A percentile compares a stretch with the other conserved stretches of the same genome.
These are phyloP conservation scores for Philhelius pedissequus DNA, from an alignment of 2,888 invertebrate genomes.

Conservation along the genomic window DNA sequence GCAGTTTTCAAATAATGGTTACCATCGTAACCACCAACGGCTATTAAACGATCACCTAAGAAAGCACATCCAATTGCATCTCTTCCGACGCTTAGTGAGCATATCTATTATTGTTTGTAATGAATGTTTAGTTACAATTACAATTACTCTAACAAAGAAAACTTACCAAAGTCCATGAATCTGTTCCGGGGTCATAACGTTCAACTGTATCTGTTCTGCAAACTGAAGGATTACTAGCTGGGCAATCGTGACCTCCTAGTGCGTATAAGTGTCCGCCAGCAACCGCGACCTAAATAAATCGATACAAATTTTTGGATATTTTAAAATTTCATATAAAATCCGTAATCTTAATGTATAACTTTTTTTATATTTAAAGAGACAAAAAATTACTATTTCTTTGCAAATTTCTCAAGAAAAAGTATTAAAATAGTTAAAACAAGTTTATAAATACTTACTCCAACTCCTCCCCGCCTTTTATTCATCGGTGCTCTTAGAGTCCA, in stretches of 20 bases:
- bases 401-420: too few relatives aligned
- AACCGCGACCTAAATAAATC: slow-evolving; percentile 83
- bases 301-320: not conserved
- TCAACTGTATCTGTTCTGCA: slow-evolving; percentile 93
- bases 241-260: slow-evolving; percentile 95
- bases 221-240: slow-evolving; percentile 90
- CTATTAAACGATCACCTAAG: slow-evolving; percentile 87
- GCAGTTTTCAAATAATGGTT: slow-evolving; percentile 91
- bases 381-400: too few relatives aligned
- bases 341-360: too few relatives aligned
- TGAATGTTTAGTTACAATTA: not conserved
- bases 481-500: slow-evolving; percentile 93
- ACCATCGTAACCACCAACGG: slow-evolving; percentile 95
- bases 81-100: slow-evolving; percentile 89
- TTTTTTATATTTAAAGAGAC: too few relatives aligned
- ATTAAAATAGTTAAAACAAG: too few relatives aligned
- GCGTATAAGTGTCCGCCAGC: slow-evolving; percentile 94
- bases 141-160: not conserved
- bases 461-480: slow-evolving; percentile 91
- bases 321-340: not conserved
- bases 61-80: slow-evolving; percentile 94
- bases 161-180: slow-evolving; percentile 88
- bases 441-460: slow-evolving; percentile 83
- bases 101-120: slow-evolving; percentile 79
- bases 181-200: slow-evolving; percentile 88